These are phyloP conservation scores for Leucosticte australis DNA, from an alignment of 2,113 vertebrate genomes.

Conservation along the genomic window DNA sequence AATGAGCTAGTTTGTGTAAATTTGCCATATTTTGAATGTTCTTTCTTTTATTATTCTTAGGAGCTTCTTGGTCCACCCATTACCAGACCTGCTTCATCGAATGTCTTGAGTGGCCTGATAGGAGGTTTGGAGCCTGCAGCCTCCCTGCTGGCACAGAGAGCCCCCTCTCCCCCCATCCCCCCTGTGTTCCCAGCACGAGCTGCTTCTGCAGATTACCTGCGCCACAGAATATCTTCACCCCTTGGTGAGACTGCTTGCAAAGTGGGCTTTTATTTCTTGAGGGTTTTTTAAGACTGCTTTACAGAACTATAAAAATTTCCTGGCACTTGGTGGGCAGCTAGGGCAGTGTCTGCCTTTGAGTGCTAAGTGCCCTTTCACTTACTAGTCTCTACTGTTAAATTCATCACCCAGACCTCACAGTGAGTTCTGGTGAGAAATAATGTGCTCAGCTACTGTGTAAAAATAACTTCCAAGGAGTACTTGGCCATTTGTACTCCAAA, in stretches of 20 bases:
- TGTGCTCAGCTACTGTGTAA: not conserved
- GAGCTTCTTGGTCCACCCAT: constrained; percentile 86
- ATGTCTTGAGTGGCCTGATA: constrained; percentile 83
- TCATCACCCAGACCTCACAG: not conserved
- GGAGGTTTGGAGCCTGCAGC: constrained; percentile 80
- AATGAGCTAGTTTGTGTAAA: not conserved
- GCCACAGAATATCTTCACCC: constrained; percentile 80
- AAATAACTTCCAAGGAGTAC: not conserved
- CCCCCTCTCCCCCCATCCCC: constrained; percentile 83
- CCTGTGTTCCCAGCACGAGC: constrained; percentile 84
- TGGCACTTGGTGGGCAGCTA: not conserved
- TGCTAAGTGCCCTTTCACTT: not conserved
- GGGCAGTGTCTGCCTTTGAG: not conserved
- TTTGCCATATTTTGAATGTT: not conserved
- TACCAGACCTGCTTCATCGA: constrained; percentile 80
- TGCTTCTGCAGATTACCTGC: constrained; percentile 89
- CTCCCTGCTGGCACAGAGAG: constrained; percentile 80
- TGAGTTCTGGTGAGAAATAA: not conserved
- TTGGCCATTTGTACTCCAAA: not conserved
- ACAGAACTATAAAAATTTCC: not conserved
- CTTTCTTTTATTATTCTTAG: constrained; percentile 56
- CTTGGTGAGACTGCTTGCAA: constrained; percentile 57
- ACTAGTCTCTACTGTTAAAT: not conserved
- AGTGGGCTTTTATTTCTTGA: rapidly evolving
- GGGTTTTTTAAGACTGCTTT: not conserved